Evolutionary conservation across 1,140 invertebrate genomes (phyloP).

Genomic region (Camponotus floridanus): DNA sequence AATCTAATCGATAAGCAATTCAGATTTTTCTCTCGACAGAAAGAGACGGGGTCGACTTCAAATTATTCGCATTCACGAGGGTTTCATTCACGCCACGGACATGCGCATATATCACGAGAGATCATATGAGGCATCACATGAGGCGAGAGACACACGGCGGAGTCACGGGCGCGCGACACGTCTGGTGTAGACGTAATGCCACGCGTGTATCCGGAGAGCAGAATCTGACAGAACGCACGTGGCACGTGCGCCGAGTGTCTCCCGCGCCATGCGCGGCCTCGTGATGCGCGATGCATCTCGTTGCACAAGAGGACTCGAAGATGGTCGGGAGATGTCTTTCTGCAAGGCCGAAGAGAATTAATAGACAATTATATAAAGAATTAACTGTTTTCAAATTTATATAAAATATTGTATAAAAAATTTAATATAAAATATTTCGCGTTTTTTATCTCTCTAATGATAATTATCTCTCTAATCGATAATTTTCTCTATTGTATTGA

Average conservation of each 20-base stretch:
- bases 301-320: background rate
- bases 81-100: background rate
- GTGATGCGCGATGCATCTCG: constrained; percentile 8
- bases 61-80: background rate
- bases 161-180: constrained; percentile 64
- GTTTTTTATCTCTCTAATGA: constrained; percentile 11
- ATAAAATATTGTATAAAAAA: background rate
- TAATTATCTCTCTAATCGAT: background rate
- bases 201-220: constrained; percentile 82
- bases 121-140: background rate
- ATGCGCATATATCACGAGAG: constrained; percentile 10
- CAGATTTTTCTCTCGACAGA: background rate
- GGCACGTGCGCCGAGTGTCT: constrained; percentile 53
- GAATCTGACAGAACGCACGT: constrained; percentile 63
- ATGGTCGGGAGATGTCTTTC: background rate
- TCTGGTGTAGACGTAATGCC: constrained; percentile 81
- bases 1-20: background rate
- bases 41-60: background rate
- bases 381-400: background rate
- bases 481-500: background rate
- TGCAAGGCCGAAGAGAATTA: background rate
- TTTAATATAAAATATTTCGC: background rate
- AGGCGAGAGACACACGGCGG: constrained; percentile 22
- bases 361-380: background rate
- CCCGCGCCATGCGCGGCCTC: constrained; percentile 54